Evolutionary conservation across 2,797 vertebrate species (phyloP), one percentile per base, ranked within the genome.

Genomic region (Catostomus latipinnis): DNA sequence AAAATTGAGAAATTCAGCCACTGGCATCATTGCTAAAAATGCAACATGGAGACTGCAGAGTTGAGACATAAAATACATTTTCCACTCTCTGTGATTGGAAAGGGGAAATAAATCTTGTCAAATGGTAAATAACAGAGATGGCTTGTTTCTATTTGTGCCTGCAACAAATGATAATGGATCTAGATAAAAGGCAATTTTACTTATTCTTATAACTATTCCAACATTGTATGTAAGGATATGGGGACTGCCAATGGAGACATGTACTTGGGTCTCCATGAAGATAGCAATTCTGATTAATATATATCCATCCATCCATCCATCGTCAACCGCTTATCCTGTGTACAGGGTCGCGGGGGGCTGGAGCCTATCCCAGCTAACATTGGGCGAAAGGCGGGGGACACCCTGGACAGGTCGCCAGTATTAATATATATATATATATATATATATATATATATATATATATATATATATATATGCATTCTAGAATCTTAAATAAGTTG

Each of bases 1-100:
- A 70, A 53, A 78, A 68, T 74, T 70, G 46, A 73, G 14, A 62
- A 78, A 58, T 10, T 62, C 60, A 34, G 22, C 52, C 12, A 46
- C 50, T 70, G 66, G 50, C 74, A 71, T 72, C 76, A 69, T 0
- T 61, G 67, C 63, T 76, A 10, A 67, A 78, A 71, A 53, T 62
- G 16, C 2, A 71, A 78, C 65, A 74, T 62, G 53, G 70, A 81
- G 50, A 14, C 45, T 46, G 6, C 16, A 34, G 16, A 68, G 78
- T 63, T 80, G 62, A 52, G 71, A 52, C 56, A 48, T 80, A 77
- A 74, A 75, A 61, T 76, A 66, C 74, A 34, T 74, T n/a, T 76
- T 83, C 69, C 81, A 81, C 71, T 80, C 63, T 71, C 68, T 76
- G 57, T 76, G 78, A 84, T 86, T 78, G 76, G 71, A 82, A 54